Evolutionary conservation across 1,140 invertebrate genomes (phyloP).

Genomic region (Microplitis mediator): DNA sequence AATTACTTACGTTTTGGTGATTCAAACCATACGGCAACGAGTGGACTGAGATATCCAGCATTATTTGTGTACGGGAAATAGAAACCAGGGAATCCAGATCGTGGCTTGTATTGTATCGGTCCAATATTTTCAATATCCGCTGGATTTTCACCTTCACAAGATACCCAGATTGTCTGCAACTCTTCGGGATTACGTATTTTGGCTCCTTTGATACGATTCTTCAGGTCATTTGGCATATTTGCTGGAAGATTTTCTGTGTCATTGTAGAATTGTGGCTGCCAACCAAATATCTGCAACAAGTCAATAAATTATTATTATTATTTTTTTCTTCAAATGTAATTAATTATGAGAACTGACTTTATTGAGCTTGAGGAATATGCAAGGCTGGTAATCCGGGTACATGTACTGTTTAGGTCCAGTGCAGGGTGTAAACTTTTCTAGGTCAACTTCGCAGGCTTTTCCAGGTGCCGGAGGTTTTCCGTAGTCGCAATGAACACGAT

Average conservation of each 20-base stretch:
- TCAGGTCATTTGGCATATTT: slow-evolving; percentile 77
- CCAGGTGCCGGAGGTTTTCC: slow-evolving; percentile 55
- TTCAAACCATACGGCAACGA: slow-evolving; percentile 87
- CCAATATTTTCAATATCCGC: slow-evolving; percentile 90
- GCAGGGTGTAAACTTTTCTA: slow-evolving; percentile 62
- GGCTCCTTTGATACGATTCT: slow-evolving; percentile 68
- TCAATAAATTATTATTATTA: background rate
- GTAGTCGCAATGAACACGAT: slow-evolving; percentile 60
- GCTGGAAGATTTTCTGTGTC: slow-evolving; percentile 71
- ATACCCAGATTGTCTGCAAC: slow-evolving; percentile 81
- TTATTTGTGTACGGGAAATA: slow-evolving; percentile 84
- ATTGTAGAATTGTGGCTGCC: slow-evolving; percentile 78
- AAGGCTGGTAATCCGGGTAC: slow-evolving; percentile 66
- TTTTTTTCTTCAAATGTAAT: background rate
- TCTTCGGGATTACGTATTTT: slow-evolving; percentile 49
- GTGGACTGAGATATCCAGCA: slow-evolving; percentile 83
- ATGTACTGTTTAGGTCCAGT: slow-evolving; percentile 64
- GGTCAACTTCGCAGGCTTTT: slow-evolving; percentile 66
- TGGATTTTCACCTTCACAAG: slow-evolving; percentile 88
- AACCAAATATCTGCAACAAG: slow-evolving; percentile 75
- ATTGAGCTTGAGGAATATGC: slow-evolving; percentile 72
- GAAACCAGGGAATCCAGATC: slow-evolving; percentile 76
- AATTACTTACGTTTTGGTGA: slow-evolving; percentile 75
- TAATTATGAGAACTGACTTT: slow-evolving; percentile 56
- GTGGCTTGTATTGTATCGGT: slow-evolving; percentile 79